Conservation (phyloP, 2,113 vertebrate species). For the Heterotis niloticus region DNA sequence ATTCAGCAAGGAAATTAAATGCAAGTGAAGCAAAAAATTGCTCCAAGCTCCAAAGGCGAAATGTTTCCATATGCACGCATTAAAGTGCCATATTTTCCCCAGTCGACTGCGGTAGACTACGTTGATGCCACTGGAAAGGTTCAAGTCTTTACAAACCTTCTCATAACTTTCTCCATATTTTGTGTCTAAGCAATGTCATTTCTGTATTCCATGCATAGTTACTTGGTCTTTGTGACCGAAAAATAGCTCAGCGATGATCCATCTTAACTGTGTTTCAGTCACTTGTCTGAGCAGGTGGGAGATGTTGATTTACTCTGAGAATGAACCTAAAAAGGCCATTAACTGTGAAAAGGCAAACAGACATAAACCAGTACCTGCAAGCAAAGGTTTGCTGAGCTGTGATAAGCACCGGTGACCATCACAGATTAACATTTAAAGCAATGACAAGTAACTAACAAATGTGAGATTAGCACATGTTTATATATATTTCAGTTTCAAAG, state of each 20-base stretch:
- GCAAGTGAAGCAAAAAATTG: no score
- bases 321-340: conserved; percentile 58
- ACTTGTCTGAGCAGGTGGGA: conserved; percentile 58
- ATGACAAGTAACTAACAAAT: not conserved
- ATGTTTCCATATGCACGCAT: no score
- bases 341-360: conserved; percentile 59
- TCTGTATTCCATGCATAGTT: no score
- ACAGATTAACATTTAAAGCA: conserved; percentile 38
- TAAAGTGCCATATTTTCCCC: no score
- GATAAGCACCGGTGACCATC: conserved; percentile 24
- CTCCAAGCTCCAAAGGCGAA: no score
- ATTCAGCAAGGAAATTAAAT: no score
- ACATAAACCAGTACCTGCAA: conserved; percentile 24
- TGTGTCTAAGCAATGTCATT: no score
- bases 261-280: not conserved
- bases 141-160: no score
- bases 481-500: not conserved
- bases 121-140: not conserved
- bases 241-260: not conserved
- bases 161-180: no score
- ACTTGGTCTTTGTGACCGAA: no score
- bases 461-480: not conserved
- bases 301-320: conserved; percentile 63
- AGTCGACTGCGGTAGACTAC: no score
- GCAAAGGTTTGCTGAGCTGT: conserved; percentile 29